Evolutionary conservation across 1,140 invertebrate genomes (phyloP).

Genomic region (Bombus ignitus): DNA sequence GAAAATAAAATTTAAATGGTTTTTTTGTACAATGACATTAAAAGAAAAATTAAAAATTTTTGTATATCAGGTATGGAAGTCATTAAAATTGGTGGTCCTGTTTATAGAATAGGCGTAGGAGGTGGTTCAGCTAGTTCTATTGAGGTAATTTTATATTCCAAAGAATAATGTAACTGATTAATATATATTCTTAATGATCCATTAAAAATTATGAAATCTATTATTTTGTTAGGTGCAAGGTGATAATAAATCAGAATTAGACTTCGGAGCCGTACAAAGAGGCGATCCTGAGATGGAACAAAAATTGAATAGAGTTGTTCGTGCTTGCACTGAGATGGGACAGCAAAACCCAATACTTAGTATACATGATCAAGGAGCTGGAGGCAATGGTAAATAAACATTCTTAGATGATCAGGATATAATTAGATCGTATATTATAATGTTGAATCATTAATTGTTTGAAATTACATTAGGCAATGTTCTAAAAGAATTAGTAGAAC

Average conservation of each 20-base stretch:
- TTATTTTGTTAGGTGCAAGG: slow-evolving; percentile 88
- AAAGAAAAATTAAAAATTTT: slow-evolving; percentile 7
- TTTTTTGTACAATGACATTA: no score
- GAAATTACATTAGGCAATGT: slow-evolving; percentile 90
- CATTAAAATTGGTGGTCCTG: slow-evolving; percentile 97
- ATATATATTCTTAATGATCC: background rate
- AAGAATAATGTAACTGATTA: background rate
- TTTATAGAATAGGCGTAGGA: slow-evolving; percentile 98
- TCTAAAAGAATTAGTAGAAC: slow-evolving; percentile 97
- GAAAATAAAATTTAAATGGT: background rate
- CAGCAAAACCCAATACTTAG: slow-evolving; percentile 94
- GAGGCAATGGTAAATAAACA: slow-evolving; percentile 91
- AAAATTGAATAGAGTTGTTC: slow-evolving; percentile 96
- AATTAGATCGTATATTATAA: background rate
- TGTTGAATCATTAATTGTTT: slow-evolving; percentile 4
- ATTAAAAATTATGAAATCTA: background rate
- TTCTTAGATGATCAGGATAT: background rate
- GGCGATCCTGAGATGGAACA: slow-evolving; percentile 99
- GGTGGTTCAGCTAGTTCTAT: slow-evolving; percentile 98
- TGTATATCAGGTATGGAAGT: slow-evolving; percentile 88
- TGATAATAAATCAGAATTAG: slow-evolving; percentile 92
- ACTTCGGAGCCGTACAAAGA: slow-evolving; percentile 98
- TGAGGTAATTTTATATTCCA: slow-evolving; percentile 83
- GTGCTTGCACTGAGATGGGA: slow-evolving; percentile 94
- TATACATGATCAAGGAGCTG: slow-evolving; percentile 98